Evolutionary conservation across 1,140 invertebrate species (phyloP).

Genomic region (Camponotus floridanus): DNA sequence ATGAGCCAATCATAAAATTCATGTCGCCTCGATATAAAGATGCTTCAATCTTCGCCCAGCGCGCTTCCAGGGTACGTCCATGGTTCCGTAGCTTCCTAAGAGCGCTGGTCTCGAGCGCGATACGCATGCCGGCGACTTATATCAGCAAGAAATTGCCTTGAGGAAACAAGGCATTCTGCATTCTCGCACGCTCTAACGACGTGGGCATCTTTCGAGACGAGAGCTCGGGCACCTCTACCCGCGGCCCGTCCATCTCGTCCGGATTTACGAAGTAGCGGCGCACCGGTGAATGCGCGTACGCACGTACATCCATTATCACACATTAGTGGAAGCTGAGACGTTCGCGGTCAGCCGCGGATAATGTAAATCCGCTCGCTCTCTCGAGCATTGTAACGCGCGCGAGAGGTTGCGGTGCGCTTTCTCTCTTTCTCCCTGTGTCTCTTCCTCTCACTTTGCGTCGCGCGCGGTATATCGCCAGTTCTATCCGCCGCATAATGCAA

Average conservation of each 20-base stretch:
- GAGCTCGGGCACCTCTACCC: slow-evolving; percentile 46
- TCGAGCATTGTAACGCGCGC: slow-evolving; percentile 73
- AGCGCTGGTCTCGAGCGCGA: slow-evolving; percentile 37
- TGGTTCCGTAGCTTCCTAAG: slow-evolving; percentile 17
- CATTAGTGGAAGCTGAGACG: slow-evolving; percentile 69
- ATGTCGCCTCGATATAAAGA: not conserved
- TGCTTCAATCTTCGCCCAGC: slow-evolving; percentile 5
- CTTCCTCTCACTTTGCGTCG: not conserved
- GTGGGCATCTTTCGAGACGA: slow-evolving; percentile 63
- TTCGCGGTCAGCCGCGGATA: slow-evolving; percentile 70
- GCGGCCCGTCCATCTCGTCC: slow-evolving; percentile 29
- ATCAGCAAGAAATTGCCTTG: slow-evolving; percentile 74
- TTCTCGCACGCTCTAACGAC: slow-evolving; percentile 76
- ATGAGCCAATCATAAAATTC: slow-evolving; percentile 27
- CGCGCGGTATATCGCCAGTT: not conserved
- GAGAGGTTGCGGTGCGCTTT: not conserved
- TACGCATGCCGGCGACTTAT: slow-evolving; percentile 66
- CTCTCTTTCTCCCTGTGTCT: not conserved
- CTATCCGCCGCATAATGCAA: slow-evolving; percentile 34
- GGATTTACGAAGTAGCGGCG: slow-evolving; percentile 39
- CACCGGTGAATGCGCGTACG: slow-evolving; percentile 11
- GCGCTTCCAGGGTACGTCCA: not conserved
- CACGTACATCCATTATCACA: slow-evolving; percentile 71
- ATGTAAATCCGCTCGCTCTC: slow-evolving; percentile 70
- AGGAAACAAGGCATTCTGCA: slow-evolving; percentile 69